These are phyloP conservation scores for Cheilosia soror DNA, from an alignment of 2,888 invertebrate genomes.

Conservation along the genomic window DNA sequence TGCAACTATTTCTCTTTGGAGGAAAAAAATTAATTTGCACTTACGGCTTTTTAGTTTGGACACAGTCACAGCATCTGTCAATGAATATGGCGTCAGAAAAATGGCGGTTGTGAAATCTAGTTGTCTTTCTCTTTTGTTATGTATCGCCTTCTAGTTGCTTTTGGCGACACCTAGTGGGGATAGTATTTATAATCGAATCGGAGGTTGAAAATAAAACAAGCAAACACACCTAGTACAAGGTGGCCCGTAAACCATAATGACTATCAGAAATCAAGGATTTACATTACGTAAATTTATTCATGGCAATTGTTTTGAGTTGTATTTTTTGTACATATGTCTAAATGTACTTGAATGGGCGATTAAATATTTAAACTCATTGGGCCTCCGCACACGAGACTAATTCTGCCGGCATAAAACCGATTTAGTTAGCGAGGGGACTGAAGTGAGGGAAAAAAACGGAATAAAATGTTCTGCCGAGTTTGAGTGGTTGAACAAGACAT, in stretches of 20 bases:
- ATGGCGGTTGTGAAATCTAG: constrained; percentile 57
- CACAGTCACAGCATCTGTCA: constrained; percentile 68
- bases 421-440: too few relatives aligned
- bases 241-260: too few relatives aligned
- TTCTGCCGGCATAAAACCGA: too few relatives aligned
- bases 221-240: not conserved
- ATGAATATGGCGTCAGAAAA: constrained; percentile 74
- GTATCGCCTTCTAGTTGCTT: not conserved
- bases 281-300: too few relatives aligned
- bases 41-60: constrained; percentile 60
- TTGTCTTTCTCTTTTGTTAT: constrained; percentile 42
- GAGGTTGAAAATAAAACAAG: not conserved
- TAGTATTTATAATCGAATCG: not conserved
- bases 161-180: constrained; percentile 18
- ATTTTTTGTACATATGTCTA: too few relatives aligned
- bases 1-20: not conserved
- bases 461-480: too few relatives aligned
- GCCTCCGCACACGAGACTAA: too few relatives aligned
- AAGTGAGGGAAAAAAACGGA: too few relatives aligned
- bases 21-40: constrained; percentile 47
- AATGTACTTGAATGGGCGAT: too few relatives aligned
- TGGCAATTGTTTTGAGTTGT: too few relatives aligned
- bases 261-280: too few relatives aligned
- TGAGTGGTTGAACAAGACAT: too few relatives aligned
- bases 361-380: not conserved